A percentile compares a stretch with the other conserved stretches of the same genome.
These are phyloP conservation scores for Malthinus flaveolus DNA, from an alignment of 2,888 invertebrate species.

Conservation along the genomic window DNA sequence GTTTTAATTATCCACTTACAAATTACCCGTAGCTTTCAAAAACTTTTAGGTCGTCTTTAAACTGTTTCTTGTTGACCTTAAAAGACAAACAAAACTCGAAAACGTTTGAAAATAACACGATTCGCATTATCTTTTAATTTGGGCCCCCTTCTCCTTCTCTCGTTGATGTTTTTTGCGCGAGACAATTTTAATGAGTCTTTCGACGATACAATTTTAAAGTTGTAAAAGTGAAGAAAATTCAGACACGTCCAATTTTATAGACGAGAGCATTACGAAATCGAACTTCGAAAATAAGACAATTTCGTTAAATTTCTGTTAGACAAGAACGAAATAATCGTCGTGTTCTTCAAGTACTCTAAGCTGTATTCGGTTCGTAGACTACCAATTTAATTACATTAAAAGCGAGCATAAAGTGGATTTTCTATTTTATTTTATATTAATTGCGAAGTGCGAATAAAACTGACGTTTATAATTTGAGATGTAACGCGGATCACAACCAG, in stretches of 20 bases:
- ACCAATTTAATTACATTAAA: slow-evolving; percentile 37
- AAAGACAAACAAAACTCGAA: slow-evolving; percentile 26
- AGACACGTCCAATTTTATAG: too few species aligned
- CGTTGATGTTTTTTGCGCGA: not conserved
- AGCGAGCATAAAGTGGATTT: slow-evolving; percentile 28
- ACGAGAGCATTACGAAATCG: too few species aligned
- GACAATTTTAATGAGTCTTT: slow-evolving; percentile 1
- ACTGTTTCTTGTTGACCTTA: not conserved
- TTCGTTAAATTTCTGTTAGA: not conserved
- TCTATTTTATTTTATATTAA: slow-evolving; percentile 34
- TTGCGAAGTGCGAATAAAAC: slow-evolving; percentile 20
- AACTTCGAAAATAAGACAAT: too few species aligned
- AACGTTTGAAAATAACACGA: slow-evolving; percentile 12
- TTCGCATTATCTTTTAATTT: slow-evolving; percentile 20
- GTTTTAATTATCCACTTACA: slow-evolving; percentile 26
- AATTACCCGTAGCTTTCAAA: slow-evolving; percentile 28
- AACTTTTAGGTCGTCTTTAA: not conserved
- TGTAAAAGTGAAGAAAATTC: too few species aligned
- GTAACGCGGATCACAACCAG: not conserved
- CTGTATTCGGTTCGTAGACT: slow-evolving; percentile 25
- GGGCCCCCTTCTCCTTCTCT: not conserved
- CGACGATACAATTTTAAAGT: too few species aligned
- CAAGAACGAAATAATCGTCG: slow-evolving; percentile 2
- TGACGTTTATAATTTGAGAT: not conserved
- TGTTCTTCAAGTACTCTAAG: slow-evolving; percentile 2